phyloP scores from a whole-genome alignment of 2,888 invertebrate genomes.

The Leptogaster cylindrica region DNA sequence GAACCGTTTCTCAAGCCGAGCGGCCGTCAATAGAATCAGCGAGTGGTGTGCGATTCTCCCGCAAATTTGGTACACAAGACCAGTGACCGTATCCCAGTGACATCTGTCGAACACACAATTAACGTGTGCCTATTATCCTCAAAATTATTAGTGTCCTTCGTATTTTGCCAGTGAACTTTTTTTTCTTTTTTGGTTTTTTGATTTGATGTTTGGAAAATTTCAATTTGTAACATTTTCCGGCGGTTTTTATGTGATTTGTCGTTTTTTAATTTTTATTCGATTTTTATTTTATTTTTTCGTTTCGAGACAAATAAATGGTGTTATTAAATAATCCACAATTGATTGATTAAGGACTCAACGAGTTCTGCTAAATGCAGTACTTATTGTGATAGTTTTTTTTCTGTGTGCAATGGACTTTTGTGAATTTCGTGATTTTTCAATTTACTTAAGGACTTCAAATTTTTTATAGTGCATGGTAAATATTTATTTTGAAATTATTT shows the following conservation, averaged over 20 bases:
- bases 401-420: slow-evolving; percentile 35
- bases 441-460: slow-evolving; percentile 20
- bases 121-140: too few relatives aligned
- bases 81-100: too few relatives aligned
- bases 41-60: neutral
- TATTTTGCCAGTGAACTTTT: too few relatives aligned
- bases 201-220: too few relatives aligned
- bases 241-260: slow-evolving; percentile 21
- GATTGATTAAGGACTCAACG: slow-evolving; percentile 16
- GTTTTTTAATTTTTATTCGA: slow-evolving; percentile 24
- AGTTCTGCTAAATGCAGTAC: neutral
- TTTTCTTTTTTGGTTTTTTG: too few relatives aligned
- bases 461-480: slow-evolving; percentile 42
- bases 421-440: slow-evolving; percentile 26
- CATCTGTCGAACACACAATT: too few relatives aligned
- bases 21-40: neutral
- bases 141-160: too few relatives aligned
- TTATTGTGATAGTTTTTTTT: slow-evolving; percentile 21
- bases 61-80: neutral
- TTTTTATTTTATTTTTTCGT: too few relatives aligned
- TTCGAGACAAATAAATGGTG: too few relatives aligned
- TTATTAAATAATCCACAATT: too few relatives aligned
- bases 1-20: slow-evolving; percentile 7
- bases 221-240: too few relatives aligned
- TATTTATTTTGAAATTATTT: too few relatives aligned